These are phyloP conservation scores for Lineus longissimus DNA, from an alignment of 1,140 invertebrate species.

Conservation along the genomic window DNA sequence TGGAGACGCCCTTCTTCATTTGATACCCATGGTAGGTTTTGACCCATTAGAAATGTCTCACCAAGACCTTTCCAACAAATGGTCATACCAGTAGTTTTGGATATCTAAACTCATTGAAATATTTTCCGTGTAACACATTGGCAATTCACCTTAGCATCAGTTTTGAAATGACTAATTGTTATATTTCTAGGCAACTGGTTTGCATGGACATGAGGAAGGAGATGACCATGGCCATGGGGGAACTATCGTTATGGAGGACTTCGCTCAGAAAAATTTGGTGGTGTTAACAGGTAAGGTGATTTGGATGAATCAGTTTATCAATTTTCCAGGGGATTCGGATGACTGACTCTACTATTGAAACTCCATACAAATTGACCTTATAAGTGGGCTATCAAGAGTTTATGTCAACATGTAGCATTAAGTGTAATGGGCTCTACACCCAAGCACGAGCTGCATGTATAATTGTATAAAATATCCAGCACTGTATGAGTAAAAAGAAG, in stretches of 20 bases:
- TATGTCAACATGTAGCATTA: too few species aligned
- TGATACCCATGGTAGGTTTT: slow-evolving; percentile 48
- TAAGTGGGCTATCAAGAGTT: too few species aligned
- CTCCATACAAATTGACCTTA: too few species aligned
- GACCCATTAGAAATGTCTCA: not conserved
- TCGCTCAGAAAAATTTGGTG: not conserved
- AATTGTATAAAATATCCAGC: too few species aligned
- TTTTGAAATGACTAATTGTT: too few species aligned
- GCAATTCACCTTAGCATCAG: too few species aligned
- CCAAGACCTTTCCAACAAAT: not conserved
- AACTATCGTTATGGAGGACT: not conserved
- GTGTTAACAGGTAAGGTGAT: slow-evolving; percentile 2
- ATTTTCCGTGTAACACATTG: not conserved
- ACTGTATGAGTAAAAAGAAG: too few species aligned
- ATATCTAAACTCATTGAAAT: not conserved
- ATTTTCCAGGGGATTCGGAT: too few species aligned
- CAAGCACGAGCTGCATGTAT: too few species aligned
- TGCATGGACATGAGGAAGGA: not conserved
- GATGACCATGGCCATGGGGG: not conserved
- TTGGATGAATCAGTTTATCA: too few species aligned
- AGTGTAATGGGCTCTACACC: too few species aligned
- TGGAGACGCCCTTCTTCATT: slow-evolving; percentile 54
- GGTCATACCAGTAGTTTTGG: not conserved
- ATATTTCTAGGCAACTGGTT: slow-evolving; percentile 1
- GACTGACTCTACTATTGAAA: too few species aligned